Base-by-base conservation (phyloP, 2,888 invertebrate genomes). In the Silvanus unidentatus region DNA sequence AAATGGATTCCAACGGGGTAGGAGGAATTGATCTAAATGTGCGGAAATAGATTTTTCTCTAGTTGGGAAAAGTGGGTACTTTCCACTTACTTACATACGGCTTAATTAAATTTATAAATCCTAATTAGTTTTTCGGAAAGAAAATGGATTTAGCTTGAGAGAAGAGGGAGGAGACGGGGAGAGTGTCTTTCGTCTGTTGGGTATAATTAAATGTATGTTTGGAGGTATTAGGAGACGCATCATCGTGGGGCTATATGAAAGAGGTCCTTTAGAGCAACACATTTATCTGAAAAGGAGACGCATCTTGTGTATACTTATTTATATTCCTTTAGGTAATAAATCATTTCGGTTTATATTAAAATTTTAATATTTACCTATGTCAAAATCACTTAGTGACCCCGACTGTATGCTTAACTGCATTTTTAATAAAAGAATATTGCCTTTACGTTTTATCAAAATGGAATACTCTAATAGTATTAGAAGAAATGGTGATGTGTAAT, bases 361-460 rank as follows among this genome's bases (percentile, higher is more conserved):
- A 59, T 57, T 58, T 57, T 58, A 59, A 60, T 60, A 60, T 59
- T 56, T 53, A n/a, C n/a, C n/a, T n/a, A 55, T 57, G 59, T 54
- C 57, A 49, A 55, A 57, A 58, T 58, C 57, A 55, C 56, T 54
- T 52, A 52, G 43, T 48, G 39, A n/a, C n/a, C n/a, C n/a, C n/a
- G 32, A 47, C 48, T 54, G 43, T 45, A 50, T 51, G 47, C 53
- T 5, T 22, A 22, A n/a, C n/a, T n/a, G 22, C 8, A 22, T 22
- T 5, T 22, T 22, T 22, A 22, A 22, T 22, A 22, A 5, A 22
- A 22, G 22, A 22, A 22, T 22, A 22, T 22, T 22, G 22, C 22
- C 22, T 3, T 22, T 22, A n/a, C n/a, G n/a, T n/a, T n/a, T n/a
- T n/a, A n/a, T n/a, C n/a, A n/a, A n/a, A n/a, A n/a, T n/a, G n/a